Evolutionary conservation across 1,140 invertebrate genomes (phyloP).

Genomic region (Platorchestia sp.): DNA sequence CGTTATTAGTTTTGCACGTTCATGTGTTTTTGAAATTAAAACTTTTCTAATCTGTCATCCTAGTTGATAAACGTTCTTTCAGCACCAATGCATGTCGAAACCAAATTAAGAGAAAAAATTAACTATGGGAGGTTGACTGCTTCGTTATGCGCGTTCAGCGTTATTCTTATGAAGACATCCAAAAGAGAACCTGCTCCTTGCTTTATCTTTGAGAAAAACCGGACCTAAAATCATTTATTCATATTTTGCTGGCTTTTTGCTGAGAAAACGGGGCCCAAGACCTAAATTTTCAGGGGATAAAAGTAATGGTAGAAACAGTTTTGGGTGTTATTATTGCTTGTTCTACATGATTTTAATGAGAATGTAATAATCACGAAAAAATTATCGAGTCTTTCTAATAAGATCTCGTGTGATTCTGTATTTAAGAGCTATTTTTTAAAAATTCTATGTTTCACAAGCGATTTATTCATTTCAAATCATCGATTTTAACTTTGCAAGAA

Average conservation of each 20-base stretch:
- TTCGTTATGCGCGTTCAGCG: neutral
- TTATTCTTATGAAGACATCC: neutral
- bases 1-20: neutral
- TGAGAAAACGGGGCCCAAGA: neutral
- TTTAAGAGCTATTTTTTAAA: too few relatives aligned
- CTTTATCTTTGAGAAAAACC: neutral
- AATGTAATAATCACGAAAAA: too few relatives aligned
- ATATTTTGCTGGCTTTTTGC: neutral
- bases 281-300: too few relatives aligned
- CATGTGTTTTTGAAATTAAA: neutral
- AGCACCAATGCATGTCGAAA: neutral
- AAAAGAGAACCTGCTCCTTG: neutral
- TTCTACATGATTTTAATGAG: too few relatives aligned
- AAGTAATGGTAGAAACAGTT: too few relatives aligned
- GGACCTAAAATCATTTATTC: neutral
- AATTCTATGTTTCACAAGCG: too few relatives aligned
- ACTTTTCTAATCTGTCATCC: neutral
- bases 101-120: neutral
- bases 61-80: neutral
- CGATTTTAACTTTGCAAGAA: too few relatives aligned
- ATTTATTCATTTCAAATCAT: too few relatives aligned
- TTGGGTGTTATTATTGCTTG: too few relatives aligned
- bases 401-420: too few relatives aligned
- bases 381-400: too few relatives aligned
- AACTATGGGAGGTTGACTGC: neutral